Evolutionary conservation across 2,888 invertebrate species (phyloP), one percentile per base, ranked within the genome.

Genomic region (Epistrophe grossulariae): DNA sequence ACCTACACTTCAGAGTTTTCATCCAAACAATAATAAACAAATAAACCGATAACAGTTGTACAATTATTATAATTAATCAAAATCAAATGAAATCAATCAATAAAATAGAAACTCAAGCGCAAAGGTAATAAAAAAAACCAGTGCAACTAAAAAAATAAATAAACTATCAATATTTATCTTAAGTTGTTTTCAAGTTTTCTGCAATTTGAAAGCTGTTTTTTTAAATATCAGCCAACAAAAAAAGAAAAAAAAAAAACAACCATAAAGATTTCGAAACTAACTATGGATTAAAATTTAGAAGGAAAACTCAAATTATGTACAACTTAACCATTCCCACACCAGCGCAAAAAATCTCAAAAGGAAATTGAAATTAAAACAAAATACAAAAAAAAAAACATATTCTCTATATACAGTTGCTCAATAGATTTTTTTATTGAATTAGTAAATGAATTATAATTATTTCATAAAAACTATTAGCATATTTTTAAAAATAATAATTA

Each of bases 251-350:
- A 17, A 57, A 35, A 9, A 35, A 35, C 10, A 17, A 50, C 11
- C n/a, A 24, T 35, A 48, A 17, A 70, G 57, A 50, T 64, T 64
- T 17, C n/a, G 7, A 70, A 35, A 35, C 15, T n/a, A 31, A 38
- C 15, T 35, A 17, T 35, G 35, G 0, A 35, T 43, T 35, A 43
- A 24, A 57, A 57, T 19, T 72, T n/a, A 43, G 24, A 59, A 40
- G 17, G 45, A 72, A 19, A 68, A 50, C 28, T 64, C 24, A 52
- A 60, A 71, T 6, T 79, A 87, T 87, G 64, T 79, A 87, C 74
- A 79, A 59, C 57, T 83, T 79, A 83, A 83, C 83, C 83, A 87
- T 87, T 87, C 87, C 87, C 87, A 87, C 83, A 70, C 70, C 70
- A 82, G 74, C 48, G 74, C 24, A 64, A 79, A 71, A 62, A 71